Evolutionary conservation across 2,888 invertebrate genomes (phyloP).

Genomic region (Amphipyra berbera): DNA sequence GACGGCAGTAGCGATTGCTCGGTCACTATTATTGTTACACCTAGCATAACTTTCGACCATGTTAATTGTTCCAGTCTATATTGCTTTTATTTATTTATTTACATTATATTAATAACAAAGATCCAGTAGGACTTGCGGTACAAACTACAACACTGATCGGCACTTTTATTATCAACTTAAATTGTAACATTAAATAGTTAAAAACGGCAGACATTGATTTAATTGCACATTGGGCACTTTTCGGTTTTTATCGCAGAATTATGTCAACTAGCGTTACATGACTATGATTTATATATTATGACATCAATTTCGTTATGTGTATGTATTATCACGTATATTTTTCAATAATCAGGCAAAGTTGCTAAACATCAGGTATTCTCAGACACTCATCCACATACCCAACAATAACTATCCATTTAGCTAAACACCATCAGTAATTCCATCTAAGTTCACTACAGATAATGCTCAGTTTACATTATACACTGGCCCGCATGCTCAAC

Average conservation of each 20-base stretch:
- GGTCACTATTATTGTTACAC: slow-evolving; percentile 29
- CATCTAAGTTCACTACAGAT: slow-evolving; percentile 30
- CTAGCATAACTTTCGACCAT: slow-evolving; percentile 32
- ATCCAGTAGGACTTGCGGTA: slow-evolving; percentile 34
- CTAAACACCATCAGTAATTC: slow-evolving; percentile 21
- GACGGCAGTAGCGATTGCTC: slow-evolving; percentile 44
- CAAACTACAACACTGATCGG: slow-evolving; percentile 45
- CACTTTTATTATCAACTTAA: slow-evolving; percentile 49
- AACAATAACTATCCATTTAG: slow-evolving; percentile 36
- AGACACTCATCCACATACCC: slow-evolving; percentile 33
- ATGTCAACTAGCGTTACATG: slow-evolving; percentile 49
- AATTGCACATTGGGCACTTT: slow-evolving; percentile 54
- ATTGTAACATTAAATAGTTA: slow-evolving; percentile 35
- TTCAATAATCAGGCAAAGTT: slow-evolving; percentile 34
- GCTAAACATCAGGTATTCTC: slow-evolving; percentile 37
- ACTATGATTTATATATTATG: slow-evolving; percentile 42
- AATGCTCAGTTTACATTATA: slow-evolving; percentile 54
- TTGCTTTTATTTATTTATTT: slow-evolving; percentile 51
- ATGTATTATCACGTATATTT: slow-evolving; percentile 46
- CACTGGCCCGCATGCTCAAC: slow-evolving; percentile 46
- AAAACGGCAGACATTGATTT: slow-evolving; percentile 43
- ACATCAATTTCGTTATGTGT: slow-evolving; percentile 42
- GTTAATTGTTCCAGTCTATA: slow-evolving; percentile 54
- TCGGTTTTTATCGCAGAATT: slow-evolving; percentile 30
- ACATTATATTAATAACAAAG: slow-evolving; percentile 47